These are phyloP conservation scores for Liopterus haemorrhoidalis DNA, from an alignment of 2,888 invertebrate genomes.

Conservation along the genomic window DNA sequence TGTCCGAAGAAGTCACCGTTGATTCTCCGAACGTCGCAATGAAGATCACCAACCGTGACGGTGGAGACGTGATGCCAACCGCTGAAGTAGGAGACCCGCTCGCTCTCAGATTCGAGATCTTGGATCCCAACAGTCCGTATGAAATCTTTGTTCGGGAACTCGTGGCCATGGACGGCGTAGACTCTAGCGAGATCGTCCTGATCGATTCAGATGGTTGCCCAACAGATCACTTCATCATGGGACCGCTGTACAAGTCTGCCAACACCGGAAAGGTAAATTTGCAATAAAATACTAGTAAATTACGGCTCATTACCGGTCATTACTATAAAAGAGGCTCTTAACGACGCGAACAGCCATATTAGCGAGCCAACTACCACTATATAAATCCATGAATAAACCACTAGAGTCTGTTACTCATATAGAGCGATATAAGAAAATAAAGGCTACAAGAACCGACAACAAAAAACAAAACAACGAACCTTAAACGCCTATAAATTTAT, in stretches of 20 bases:
- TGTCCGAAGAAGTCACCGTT: constrained; percentile 86
- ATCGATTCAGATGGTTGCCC: constrained; percentile 90
- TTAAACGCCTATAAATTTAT: background rate
- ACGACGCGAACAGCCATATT: too few species aligned
- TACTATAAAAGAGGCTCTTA: too few species aligned
- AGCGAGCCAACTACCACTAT: too few species aligned
- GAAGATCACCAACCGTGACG: constrained; percentile 82
- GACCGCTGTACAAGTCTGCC: constrained; percentile 78
- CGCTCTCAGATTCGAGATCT: constrained; percentile 84
- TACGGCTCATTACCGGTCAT: too few species aligned
- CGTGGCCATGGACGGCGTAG: constrained; percentile 90
- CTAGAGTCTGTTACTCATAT: too few species aligned
- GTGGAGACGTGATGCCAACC: constrained; percentile 75
- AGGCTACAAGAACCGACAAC: too few species aligned
- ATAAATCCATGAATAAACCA: too few species aligned
- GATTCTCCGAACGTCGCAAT: constrained; percentile 93
- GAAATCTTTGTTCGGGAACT: constrained; percentile 92
- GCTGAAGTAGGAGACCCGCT: constrained; percentile 91
- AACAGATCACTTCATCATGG: constrained; percentile 91
- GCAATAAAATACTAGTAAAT: too few species aligned
- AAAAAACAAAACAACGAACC: too few species aligned
- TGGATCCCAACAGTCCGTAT: constrained; percentile 88
- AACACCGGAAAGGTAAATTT: constrained; percentile 67
- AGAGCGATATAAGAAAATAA: too few species aligned
- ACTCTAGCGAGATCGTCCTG: constrained; percentile 85